Evolutionary conservation across 2,888 invertebrate species (phyloP), one percentile per base, ranked within the genome.

Genomic region (Phengaris alcon): DNA sequence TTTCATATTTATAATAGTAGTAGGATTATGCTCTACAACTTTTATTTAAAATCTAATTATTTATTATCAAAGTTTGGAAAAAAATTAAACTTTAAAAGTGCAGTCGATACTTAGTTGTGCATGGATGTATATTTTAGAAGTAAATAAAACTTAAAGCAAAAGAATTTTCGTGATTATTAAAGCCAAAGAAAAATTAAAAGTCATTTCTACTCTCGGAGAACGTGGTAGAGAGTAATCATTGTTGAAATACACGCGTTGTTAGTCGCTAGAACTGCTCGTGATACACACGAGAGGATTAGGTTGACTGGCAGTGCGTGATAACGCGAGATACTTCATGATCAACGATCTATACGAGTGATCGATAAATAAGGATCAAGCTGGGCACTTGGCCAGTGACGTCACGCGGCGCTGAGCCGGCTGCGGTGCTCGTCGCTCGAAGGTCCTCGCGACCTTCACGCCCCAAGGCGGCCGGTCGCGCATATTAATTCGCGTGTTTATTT

Each of bases 401-500:
- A 64, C 22, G 9, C 10, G 59, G 5, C 59, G 22, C 35, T 54
- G 54, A 0, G 6, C 51, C 51, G 51, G 51, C 51, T 10, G 51
- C 51, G 57, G 12, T 7, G n/a, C 57, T 44, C 46, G 44, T 2
- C 73, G 82, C 83, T 83, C 85, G 86, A 88, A 88, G 86, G 87
- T 87, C 86, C 86, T 86, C 85, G 84, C 77, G 84, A 83, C 90
- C 90, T 90, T 90, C 88, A 82, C 86, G 68, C 52, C 54, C 69
- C 69, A 69, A 69, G 69, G 48, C 69, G 69, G n/a, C 46, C 13
- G 9, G 46, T 9, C 48, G 69, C 15, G 48, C 69, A 69, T 69
- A 69, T 7, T 69, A 69, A 69, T 48, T 69, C 15, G n/a, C 48
- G 46, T 46, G 46, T 46, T n/a, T 69, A 69, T 69, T 69, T 48